Conservation (phyloP, 1,140 invertebrate species). For the Bombus sibiricus region DNA sequence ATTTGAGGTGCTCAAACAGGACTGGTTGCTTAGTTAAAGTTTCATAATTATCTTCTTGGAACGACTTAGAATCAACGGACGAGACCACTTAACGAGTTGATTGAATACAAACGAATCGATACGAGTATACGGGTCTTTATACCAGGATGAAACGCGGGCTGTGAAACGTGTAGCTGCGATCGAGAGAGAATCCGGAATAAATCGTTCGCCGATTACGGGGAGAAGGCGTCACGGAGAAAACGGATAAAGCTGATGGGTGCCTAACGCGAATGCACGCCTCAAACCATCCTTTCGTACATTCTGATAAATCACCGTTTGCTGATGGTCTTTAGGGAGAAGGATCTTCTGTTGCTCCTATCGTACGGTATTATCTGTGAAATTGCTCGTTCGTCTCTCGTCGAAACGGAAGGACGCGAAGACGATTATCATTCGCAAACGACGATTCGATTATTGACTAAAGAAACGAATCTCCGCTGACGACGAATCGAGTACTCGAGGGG, state of each 20-base stretch:
- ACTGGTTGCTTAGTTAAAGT: not conserved
- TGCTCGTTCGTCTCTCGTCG: not conserved
- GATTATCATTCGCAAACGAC: slow-evolving; percentile 32
- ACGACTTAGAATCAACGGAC: slow-evolving; percentile 7
- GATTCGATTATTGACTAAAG: slow-evolving; percentile 22
- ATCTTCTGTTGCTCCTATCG: slow-evolving; percentile 48
- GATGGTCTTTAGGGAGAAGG: slow-evolving; percentile 11
- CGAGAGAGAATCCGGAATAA: not conserved
- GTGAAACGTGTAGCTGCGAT: not conserved
- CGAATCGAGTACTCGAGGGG: no score
- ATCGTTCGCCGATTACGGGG: slow-evolving; percentile 30
- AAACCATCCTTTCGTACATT: slow-evolving; percentile 1
- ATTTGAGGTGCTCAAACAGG: not conserved
- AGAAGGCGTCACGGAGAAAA: not conserved
- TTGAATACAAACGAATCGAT: slow-evolving; percentile 33
- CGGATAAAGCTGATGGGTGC: not conserved
- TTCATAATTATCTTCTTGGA: slow-evolving; percentile 14
- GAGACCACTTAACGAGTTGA: slow-evolving; percentile 7
- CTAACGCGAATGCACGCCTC: slow-evolving; percentile 6
- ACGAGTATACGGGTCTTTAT: not conserved
- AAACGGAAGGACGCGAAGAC: not conserved
- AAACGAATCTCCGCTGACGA: not conserved
- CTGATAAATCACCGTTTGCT: slow-evolving; percentile 71
- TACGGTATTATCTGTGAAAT: slow-evolving; percentile 62
- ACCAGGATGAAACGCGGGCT: no score